These are phyloP conservation scores for Triplophysa bombifrons DNA, from an alignment of 2,797 vertebrate species.

Conservation along the genomic window DNA sequence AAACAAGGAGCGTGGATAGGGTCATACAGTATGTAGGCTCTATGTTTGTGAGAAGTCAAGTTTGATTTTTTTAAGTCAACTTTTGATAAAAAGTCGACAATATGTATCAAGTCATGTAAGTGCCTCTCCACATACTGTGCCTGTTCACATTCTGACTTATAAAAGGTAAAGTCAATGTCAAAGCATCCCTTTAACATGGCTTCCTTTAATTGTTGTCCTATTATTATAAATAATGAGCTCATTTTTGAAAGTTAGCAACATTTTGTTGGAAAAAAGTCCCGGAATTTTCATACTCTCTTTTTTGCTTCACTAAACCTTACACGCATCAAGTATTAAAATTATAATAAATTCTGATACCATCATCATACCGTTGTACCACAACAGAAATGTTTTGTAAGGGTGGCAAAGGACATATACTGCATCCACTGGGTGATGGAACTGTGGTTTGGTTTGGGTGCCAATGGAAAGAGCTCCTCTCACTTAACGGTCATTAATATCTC, in stretches of 20 bases:
- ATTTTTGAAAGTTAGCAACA: not conserved
- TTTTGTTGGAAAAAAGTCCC: not conserved
- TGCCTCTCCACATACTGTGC: no score
- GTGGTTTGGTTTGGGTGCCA: conserved; percentile 50
- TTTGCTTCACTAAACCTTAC: no score
- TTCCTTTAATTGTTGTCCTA: no score
- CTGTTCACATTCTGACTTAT: no score
- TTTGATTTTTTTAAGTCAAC: no score
- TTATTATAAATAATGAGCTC: no score
- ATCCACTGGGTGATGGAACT: conserved; percentile 50
- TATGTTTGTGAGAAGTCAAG: conserved; percentile 9
- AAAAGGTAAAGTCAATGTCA: no score
- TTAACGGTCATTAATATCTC: conserved; percentile 57
- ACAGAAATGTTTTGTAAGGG: conserved; percentile 4
- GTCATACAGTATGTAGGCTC: not conserved
- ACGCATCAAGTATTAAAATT: not conserved
- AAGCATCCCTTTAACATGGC: no score
- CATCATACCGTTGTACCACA: not conserved
- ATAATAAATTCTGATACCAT: not conserved
- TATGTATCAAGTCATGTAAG: not conserved
- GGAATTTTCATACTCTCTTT: no score
- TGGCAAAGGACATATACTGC: conserved; percentile 4
- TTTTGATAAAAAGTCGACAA: not conserved
- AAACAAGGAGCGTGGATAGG: not conserved
- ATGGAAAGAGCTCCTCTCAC: conserved; percentile 57